Base-by-base conservation (phyloP, 92 coral and sea anemone species). In the Plumapathes pennacea region DNA sequence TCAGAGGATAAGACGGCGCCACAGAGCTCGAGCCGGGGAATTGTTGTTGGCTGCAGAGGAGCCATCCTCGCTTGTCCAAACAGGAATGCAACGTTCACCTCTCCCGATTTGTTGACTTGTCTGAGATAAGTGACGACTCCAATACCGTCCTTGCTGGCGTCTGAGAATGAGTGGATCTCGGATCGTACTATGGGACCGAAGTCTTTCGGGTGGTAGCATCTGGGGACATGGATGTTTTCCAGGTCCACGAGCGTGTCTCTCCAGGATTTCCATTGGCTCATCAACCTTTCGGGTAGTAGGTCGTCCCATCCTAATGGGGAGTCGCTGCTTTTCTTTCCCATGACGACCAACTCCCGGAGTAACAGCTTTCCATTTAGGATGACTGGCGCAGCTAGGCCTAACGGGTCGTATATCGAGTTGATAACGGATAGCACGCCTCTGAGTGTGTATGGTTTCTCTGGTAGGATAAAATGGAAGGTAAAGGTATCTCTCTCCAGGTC, bases 301-400 rank as follows among this genome's bases (percentile, higher is more conserved):
- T 68, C 71, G 41, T 68, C 78, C 66, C 71, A 77, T 20, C 71
- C 55, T n/a, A 58, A 34, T 25, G 54, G 54, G 54, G 28, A 11
- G 9, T 47, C 54, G n/a, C 54, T 47, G 54, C 54, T 34, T 47
- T 47, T 47, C n/a, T 47, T 21, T 34, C 54, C 46, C 46, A 40
- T 40, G 46, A 40, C 10, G 19, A 40, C 46, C 20, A 40, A 11
- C 46, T 40, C 19, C 4, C 46, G 46, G 13, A 40, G 46, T 18
- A 40, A 23, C 5, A 11, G 46, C 20, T 40, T 40, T 10, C 54
- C 54, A 25, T 14, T 47, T 11, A 47, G 3, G 22, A 11, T 6
- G 28, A 19, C 32, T 9, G 54, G 54, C 32, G 11, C 3, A n/a
- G n/a, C n/a, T n/a, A n/a, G n/a, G n/a, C n/a, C n/a, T n/a, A n/a